These are phyloP conservation scores for Schlechtendalia chinensis DNA, from an alignment of 1,140 invertebrate genomes.

Conservation along the genomic window DNA sequence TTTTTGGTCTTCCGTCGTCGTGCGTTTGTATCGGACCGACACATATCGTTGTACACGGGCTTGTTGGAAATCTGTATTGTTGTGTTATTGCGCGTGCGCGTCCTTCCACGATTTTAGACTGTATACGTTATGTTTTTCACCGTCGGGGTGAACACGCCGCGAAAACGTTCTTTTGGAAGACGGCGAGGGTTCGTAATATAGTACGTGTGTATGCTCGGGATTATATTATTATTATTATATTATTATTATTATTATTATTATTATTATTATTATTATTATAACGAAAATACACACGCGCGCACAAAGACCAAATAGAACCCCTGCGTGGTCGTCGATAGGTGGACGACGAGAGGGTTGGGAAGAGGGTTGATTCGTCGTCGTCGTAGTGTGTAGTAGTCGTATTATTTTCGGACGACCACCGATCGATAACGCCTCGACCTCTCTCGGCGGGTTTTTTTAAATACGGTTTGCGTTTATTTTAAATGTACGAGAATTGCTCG, in stretches of 20 bases:
- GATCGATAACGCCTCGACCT: slow-evolving; percentile 46
- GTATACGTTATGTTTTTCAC: neutral
- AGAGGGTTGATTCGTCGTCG: slow-evolving; percentile 12
- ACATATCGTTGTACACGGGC: no score
- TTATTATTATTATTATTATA: neutral
- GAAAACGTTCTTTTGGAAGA: neutral
- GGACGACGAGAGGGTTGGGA: slow-evolving; percentile 15
- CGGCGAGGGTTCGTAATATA: neutral
- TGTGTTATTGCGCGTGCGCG: neutral
- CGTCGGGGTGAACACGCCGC: neutral
- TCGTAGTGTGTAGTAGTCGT: slow-evolving; percentile 15
- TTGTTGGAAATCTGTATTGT: no score
- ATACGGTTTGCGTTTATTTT: slow-evolving; percentile 12
- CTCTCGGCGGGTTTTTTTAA: slow-evolving; percentile 36
- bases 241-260: slow-evolving; percentile 1
- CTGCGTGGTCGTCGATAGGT: neutral
- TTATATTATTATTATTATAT: neutral
- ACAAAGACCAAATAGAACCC: slow-evolving; percentile 19
- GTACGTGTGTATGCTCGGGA: neutral
- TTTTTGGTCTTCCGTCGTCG: no score
- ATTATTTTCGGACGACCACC: slow-evolving; percentile 49
- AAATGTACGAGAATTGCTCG: slow-evolving; percentile 35
- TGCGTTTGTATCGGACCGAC: no score
- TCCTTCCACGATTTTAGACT: neutral
- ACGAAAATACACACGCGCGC: neutral